phyloP scores from a whole-genome alignment of 2,113 vertebrate species.

The Rhipidura dahli region DNA sequence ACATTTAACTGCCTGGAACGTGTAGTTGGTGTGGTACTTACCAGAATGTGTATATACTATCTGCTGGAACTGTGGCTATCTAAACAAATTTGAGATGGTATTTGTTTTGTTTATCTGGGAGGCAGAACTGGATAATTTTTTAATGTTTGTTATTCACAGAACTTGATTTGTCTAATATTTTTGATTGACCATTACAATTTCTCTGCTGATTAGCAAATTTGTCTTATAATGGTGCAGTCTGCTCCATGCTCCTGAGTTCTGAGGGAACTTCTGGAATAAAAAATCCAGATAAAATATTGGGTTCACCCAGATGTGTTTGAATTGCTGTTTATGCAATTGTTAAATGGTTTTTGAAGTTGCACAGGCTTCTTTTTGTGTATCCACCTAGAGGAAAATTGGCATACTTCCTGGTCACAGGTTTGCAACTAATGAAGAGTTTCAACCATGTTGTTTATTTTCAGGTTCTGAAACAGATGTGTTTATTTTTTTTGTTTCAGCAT shows the following conservation, averaged over 20 bases:
- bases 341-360: not conserved
- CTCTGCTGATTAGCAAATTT: not conserved
- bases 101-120: not conserved
- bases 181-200: not conserved
- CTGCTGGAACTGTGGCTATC: not conserved
- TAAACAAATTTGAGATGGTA: not conserved
- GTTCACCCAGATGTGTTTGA: not conserved
- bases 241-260: not conserved
- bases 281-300: not conserved
- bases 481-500: constrained; percentile 76
- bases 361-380: not conserved
- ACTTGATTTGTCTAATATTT: not conserved
- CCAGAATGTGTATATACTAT: not conserved
- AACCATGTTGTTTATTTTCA: not conserved
- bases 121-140: not conserved
- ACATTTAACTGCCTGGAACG: not conserved
- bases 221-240: not conserved
- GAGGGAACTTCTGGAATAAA: not conserved
- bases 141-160: not conserved
- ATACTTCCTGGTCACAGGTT: not conserved
- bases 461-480: not conserved
- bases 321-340: not conserved
- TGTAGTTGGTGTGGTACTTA: not conserved
- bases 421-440: not conserved
- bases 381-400: not conserved